Conservation (phyloP, 2,888 invertebrate species). For the Lasioglossum zephyrum region DNA sequence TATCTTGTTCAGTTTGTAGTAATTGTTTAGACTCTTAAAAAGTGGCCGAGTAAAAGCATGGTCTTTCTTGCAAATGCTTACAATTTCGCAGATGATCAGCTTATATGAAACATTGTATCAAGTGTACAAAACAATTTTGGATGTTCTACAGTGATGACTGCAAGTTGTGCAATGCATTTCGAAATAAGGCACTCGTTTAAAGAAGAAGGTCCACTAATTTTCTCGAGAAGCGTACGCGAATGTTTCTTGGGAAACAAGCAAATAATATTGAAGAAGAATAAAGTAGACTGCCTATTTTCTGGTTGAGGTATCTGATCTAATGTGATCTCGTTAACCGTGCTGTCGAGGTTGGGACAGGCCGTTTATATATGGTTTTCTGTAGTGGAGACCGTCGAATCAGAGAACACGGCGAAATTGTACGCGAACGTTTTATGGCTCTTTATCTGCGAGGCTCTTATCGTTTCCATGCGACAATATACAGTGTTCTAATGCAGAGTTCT, state of each 20-base stretch:
- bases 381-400: constrained; percentile 12
- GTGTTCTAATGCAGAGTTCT: background rate
- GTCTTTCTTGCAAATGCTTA: no score
- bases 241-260: background rate
- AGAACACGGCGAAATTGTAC: constrained; percentile 10
- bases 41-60: no score
- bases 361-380: constrained; percentile 16
- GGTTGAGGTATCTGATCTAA: background rate
- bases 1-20: no score
- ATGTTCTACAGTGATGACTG: no score
- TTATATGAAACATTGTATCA: no score
- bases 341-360: background rate
- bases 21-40: no score
- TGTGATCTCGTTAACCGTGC: background rate
- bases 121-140: no score
- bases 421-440: constrained; percentile 13
- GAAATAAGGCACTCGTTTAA: no score
- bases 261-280: background rate
- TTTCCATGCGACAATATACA: background rate
- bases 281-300: background rate
- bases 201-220: background rate
- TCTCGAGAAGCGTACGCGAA: background rate
- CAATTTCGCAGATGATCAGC: no score
- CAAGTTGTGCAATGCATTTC: no score
- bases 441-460: constrained; percentile 15